Percentiles rank a stretch among this genome's conserved stretches.
Conservation (phyloP, 2,797 vertebrate genomes). For the Clangula hyemalis region DNA sequence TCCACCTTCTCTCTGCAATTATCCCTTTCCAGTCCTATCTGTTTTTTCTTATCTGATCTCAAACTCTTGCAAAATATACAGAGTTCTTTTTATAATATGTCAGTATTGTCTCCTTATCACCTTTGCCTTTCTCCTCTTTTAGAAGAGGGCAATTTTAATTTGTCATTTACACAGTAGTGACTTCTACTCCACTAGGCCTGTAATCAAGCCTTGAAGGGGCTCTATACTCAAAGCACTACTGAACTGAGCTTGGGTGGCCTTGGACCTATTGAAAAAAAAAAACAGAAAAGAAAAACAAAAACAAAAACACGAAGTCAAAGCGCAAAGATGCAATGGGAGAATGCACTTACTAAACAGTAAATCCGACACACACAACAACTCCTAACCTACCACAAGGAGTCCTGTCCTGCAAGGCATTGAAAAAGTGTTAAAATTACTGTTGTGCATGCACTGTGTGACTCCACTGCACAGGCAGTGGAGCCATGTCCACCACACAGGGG, state of each 20-base stretch:
- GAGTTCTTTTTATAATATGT: not conserved
- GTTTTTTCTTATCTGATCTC: not conserved
- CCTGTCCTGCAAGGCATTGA: not conserved
- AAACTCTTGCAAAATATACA: not conserved
- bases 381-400: not conserved
- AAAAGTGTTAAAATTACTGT: not conserved
- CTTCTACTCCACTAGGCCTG: not conserved
- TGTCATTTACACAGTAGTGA: not conserved
- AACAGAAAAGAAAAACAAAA: no score
- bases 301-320: not conserved
- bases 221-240: not conserved
- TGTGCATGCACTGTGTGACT: not conserved
- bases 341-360: not conserved
- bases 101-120: not conserved
- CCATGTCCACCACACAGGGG: fast-evolving
- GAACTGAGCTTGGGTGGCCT: not conserved
- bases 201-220: not conserved
- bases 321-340: not conserved
- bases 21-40: not conserved
- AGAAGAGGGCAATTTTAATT: not conserved
- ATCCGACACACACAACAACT: not conserved
- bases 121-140: not conserved
- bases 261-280: not conserved
- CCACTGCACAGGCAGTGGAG: not conserved
- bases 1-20: not conserved